These are phyloP conservation scores for Tympanoctomys barrerae DNA, from an alignment of 2,797 vertebrate species.

Conservation along the genomic window DNA sequence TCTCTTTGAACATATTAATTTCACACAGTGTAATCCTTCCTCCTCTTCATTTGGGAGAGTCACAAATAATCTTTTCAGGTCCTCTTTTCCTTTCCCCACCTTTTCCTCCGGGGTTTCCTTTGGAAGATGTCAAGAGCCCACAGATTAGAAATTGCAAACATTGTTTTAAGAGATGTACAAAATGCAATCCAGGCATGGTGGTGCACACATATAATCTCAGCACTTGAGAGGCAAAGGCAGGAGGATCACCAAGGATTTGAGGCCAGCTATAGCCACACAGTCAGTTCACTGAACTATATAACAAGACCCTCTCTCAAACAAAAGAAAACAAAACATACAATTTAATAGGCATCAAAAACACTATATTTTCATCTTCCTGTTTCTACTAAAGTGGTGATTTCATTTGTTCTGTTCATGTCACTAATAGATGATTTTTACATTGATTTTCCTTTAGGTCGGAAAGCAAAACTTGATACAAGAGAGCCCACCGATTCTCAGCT, in stretches of 20 bases:
- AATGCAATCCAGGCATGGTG: neutral
- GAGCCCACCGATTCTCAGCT: neutral
- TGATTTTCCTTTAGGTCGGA: constrained; percentile 66
- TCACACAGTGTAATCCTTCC: neutral
- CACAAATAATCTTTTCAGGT: neutral
- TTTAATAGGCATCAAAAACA: neutral
- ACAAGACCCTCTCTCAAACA: neutral
- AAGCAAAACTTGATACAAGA: constrained; percentile 53
- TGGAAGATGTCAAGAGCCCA: constrained; percentile 26
- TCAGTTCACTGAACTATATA: neutral
- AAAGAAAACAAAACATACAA: neutral
- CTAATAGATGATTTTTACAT: constrained; percentile 36
- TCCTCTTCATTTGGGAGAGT: neutral
- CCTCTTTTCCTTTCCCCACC: neutral
- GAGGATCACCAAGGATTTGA: neutral
- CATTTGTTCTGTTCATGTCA: neutral
- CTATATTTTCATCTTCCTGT: constrained; percentile 16
- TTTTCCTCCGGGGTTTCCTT: constrained; percentile 13
- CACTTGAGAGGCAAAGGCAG: neutral
- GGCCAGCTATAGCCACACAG: neutral
- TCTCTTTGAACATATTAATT: neutral
- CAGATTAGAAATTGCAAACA: neutral
- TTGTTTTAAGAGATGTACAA: neutral
- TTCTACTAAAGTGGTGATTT: neutral
- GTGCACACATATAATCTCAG: neutral